Base-by-base conservation (phyloP, 2,797 vertebrate species). In the Australoheros facetus region DNA sequence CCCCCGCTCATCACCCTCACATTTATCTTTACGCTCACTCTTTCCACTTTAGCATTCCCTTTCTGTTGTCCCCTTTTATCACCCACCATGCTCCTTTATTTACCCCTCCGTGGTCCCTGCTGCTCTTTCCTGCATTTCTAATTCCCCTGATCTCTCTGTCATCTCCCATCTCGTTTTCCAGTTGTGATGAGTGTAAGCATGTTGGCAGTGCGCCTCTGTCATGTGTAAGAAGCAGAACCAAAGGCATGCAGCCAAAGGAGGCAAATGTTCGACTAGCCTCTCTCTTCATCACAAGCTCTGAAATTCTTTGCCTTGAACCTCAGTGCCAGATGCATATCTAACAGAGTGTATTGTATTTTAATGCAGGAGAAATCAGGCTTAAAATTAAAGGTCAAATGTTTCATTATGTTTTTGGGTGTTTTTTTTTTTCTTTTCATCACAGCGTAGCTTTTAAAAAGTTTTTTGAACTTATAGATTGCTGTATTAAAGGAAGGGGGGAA, bases 171-270 rank as follows among this genome's bases (percentile, higher is more conserved):
- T 80, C 64, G 69, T 19, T 71, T 78, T 74, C 53, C 53, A 39
- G 34, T 60, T 73, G 73, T 71, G 87, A 77, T 86, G 80, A 89
- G 77, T 84, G 71, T 58, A 73, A 84, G 86, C 87, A 82, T 83
- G 86, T 86, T 53, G 9, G 77, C 85, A 78, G 62, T 56, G 81
- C 81, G 82, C 81, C 80, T 78, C 64, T 82, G 71, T 60, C 69
- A 9, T 73, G 75, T 75, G 73, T 84, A 39, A 77, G 55, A 84
- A 80, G 71, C 64, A 56, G 79, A 69, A 51, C 26, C 26, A 51
- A 84, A 79, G 79, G 62, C 86, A 73, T 85, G 64, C 53, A 26
- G 79, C 84, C 82, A 89, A 58, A 84, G 79, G 82, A 83, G 81
- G 80, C 83, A 80, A 34, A 30, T 21, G 71, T 84, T 73, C 83